Evolutionary conservation across 2,113 vertebrate species (phyloP).

Genomic region (Pangasianodon hypophthalmus): DNA sequence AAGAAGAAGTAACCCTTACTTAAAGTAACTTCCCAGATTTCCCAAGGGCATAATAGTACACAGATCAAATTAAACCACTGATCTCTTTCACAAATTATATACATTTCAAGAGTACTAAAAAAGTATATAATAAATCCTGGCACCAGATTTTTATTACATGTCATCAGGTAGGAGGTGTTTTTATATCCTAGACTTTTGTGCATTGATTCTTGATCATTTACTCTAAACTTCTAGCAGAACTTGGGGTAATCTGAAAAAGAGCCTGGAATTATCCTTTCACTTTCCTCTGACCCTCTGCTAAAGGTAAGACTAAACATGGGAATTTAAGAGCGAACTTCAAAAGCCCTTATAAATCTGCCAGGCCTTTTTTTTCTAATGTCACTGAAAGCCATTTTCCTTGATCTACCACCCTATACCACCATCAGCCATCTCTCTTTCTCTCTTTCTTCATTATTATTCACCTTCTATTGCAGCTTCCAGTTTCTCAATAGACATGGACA

Average conservation of each 20-base stretch:
- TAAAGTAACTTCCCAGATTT: background rate
- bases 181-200: background rate
- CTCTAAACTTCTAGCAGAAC: slow-evolving; percentile 52
- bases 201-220: too few species aligned
- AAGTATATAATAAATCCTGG: background rate
- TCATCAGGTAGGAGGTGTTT: background rate
- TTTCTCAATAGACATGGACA: slow-evolving; percentile 65
- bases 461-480: slow-evolving; percentile 39
- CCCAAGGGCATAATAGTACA: background rate
- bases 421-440: slow-evolving; percentile 40
- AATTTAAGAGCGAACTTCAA: slow-evolving; percentile 67
- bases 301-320: slow-evolving; percentile 61
- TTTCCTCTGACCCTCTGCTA: slow-evolving; percentile 68
- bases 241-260: slow-evolving; percentile 63
- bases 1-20: background rate
- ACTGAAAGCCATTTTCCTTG: slow-evolving; percentile 68
- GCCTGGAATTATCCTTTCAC: slow-evolving; percentile 67
- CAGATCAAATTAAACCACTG: slow-evolving; percentile 1
- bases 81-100: background rate
- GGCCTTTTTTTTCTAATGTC: slow-evolving; percentile 65
- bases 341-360: slow-evolving; percentile 70
- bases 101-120: background rate
- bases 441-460: slow-evolving; percentile 52
- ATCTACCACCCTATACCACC: slow-evolving; percentile 68
- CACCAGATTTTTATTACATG: background rate